A percentile compares a stretch with the other conserved stretches of the same genome.
phyloP scores from a whole-genome alignment of 2,113 vertebrate species.

The Anarhynchus alexandrinus region DNA sequence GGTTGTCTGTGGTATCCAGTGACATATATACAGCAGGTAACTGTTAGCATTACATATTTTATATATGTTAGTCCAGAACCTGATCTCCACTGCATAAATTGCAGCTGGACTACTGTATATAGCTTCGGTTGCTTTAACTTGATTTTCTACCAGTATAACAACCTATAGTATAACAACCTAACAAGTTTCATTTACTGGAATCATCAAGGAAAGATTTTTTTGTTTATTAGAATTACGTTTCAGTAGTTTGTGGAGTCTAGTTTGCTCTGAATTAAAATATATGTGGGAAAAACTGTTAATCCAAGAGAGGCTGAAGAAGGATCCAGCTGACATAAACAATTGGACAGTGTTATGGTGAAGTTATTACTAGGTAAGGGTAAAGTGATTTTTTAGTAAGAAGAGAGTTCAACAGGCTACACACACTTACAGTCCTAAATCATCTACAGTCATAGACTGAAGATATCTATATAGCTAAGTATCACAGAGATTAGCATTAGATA shows the following conservation, averaged over 20 bases:
- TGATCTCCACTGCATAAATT: neutral
- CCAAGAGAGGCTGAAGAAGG: neutral
- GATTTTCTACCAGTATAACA: neutral
- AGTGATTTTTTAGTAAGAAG: neutral
- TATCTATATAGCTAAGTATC: neutral
- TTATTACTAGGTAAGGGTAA: neutral
- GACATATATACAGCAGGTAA: neutral
- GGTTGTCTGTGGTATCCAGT: neutral
- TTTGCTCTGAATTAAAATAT: neutral
- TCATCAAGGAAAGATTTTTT: neutral
- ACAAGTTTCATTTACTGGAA: neutral
- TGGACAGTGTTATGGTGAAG: neutral
- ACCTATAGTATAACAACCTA: neutral
- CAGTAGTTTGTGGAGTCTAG: neutral
- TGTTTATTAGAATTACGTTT: neutral
- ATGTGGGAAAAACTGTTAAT: neutral
- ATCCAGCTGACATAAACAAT: neutral
- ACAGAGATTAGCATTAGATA: neutral
- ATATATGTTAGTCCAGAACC: neutral
- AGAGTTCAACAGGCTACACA: neutral
- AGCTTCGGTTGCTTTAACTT: neutral
- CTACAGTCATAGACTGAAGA: neutral
- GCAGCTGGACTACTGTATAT: neutral
- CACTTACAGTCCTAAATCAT: neutral
- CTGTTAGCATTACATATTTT: neutral